Evolutionary conservation across 2,113 vertebrate species (phyloP), one percentile per base, ranked within the genome.

Genomic region (Bucco capensis): DNA sequence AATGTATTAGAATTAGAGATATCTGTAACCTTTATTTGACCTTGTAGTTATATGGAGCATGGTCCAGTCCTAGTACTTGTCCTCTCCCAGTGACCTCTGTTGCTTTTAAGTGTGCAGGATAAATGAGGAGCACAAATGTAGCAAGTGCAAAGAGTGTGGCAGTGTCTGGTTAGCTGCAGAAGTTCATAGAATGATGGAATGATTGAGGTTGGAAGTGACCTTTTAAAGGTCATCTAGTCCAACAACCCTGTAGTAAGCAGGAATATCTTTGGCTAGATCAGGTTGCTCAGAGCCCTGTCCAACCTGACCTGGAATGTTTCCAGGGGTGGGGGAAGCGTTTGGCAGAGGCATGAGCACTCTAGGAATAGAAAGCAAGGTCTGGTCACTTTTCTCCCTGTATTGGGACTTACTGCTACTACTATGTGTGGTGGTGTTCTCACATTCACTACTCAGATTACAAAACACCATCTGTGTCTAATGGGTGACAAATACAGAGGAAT

Each of bases 351-450:
- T 3, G 50, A 66, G 38, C 14, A 1, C 33, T 58, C 33, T 2
- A 58, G 64, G 50, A 73, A 19, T 1, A 24, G 23, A 53, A 69
- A 62, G 23, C 35, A 27, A 10, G 2, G 14, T 27, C 62, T 62
- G 57, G 54, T 47, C 27, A 7, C 44, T 54, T 86, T 28, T 31
- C 33, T 42, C 40, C 19, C n/a, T 33, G 8, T 53, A 13, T 49
- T 50, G 40, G 40, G 40, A 42, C 11, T 11, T 42, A 42, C 40
- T 42, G 44, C 30, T 27, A 7, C 56, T 23, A 8, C 57, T 47
- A 3, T 0, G 3, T 0, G 1, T 49, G 19, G 28, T 44, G 28
- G 0, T 31, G 8, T 31, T 62, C 69, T 69, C 33, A 17, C 54
- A 12, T 60, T 64, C 47, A 46, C 44, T 50, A 46, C 12, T 22